Base-by-base conservation (phyloP, 2,888 invertebrate genomes). In the Portevinia maculata region DNA sequence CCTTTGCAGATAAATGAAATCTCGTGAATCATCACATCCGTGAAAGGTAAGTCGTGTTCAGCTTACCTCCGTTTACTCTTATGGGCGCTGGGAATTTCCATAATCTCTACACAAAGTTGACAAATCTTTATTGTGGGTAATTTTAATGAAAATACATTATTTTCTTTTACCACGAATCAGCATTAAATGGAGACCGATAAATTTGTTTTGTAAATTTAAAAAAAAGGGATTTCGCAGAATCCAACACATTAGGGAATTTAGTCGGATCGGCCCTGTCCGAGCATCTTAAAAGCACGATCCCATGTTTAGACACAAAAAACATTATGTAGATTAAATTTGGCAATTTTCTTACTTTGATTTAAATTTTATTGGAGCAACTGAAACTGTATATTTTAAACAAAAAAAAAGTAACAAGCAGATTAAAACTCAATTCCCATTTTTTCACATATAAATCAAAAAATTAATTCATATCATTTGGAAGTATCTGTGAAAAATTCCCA, bases 1-100 rank as follows among this genome's bases (percentile, higher is more conserved):
- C 32, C 64, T 39, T 76, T 70, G 59, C 78, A 83, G 78, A 67
- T 83, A 67, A 73, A 83, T 83, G 83, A 71, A 37, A 71, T 73
- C 50, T 39, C 34, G 78, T 78, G 78, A 83, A 78, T 83, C 70
- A 70, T 50, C 62, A 34, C 70, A 64, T 48, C 70, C 52, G 76
- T 76, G 69, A 65, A 81, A 76, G 81, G 81, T 81, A 76, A 81
- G 75, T 75, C 28, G 41, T 79, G 30, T n/a, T 17, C 17, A 15
- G 9, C 15, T 44, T 8, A 15, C 19, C 4, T 34, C 17, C 30
- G 11, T 19, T 13, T 24, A 46, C 48, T n/a, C 46, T 24, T 46
- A 53, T 53, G 24, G 24, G 24, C 2, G 24, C 2, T 24, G 74
- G 75, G 75, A 62, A 75, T 79, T 79, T 69, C 79, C 79, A 57